Evolutionary conservation across 2,797 vertebrate genomes (phyloP), one percentile per base, ranked within the genome.

Genomic region (Dipus sagitta): DNA sequence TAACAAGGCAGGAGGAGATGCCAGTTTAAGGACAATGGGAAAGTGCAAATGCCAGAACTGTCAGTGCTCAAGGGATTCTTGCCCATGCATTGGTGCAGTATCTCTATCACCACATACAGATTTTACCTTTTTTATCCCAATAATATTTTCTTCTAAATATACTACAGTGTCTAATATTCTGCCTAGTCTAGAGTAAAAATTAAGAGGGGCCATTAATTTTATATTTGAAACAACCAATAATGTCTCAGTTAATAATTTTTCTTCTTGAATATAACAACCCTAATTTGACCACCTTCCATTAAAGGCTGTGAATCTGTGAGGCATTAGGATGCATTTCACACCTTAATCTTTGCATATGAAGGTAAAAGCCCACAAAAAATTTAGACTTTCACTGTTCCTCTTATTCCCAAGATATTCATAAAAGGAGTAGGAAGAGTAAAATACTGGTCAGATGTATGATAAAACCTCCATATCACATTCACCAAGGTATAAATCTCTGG

Each of bases 221-320:
- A 72, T 2, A 28, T 82, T 75, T 60, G 11, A 28, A 80, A 60
- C 18, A 15, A 95, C 14, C 7, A 76, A 78, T 14, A 85, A 81
- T 47, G 23, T 12, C 11, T 92, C 60, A 94, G 26, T 62, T 24
- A 28, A 82, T 2, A 32, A 80, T 86, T 72, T 81, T 6, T 78
- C 71, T 82, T 86, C 28, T 91, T 84, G 38, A 83, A 89, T 93
- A 88, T 65, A 62, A 67, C 2, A 84, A 62, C 30, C 81, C 47
- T 12, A 13, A n/a, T 87, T 77, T 80, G 75, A 38, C 3, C 81
- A 47, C 18, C 21, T 58, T 21, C 2, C 62, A 74, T 74, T 75
- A 72, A 90, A 88, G 2, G 2, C 2, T 54, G 4, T 8, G 38
- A 15, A 54, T 93, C 77, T 87, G 42, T 75, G 79, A 32, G 67